These are phyloP conservation scores for Limnothrissa miodon DNA, from an alignment of 2,113 vertebrate species.

Conservation along the genomic window DNA sequence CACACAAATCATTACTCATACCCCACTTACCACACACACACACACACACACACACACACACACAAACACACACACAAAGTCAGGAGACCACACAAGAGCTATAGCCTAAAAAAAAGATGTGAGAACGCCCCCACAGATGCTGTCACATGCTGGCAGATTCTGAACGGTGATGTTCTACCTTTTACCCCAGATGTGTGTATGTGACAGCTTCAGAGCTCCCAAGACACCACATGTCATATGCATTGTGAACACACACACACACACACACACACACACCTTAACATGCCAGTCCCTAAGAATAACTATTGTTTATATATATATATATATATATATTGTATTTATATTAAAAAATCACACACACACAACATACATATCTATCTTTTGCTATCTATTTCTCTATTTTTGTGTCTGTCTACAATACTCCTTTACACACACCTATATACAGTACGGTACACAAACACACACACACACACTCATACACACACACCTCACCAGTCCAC, in stretches of 20 bases:
- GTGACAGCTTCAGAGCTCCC: neutral
- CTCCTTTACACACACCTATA: neutral
- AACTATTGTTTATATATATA: neutral
- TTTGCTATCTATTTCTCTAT: neutral
- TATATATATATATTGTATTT: no score
- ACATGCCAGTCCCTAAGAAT: neutral
- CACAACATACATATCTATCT: neutral
- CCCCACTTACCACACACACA: neutral
- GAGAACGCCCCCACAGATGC: slow-evolving; percentile 43
- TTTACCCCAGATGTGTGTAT: neutral
- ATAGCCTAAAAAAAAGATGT: slow-evolving; percentile 13
- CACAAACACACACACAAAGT: slow-evolving; percentile 25
- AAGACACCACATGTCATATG: neutral
- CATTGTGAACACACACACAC: neutral
- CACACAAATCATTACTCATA: slow-evolving; percentile 14
- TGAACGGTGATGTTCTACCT: slow-evolving; percentile 14
- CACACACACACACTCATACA: neutral
- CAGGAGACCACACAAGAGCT: slow-evolving; percentile 8
- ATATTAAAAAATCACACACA: neutral
- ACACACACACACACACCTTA: slow-evolving; percentile 17
- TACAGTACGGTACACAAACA: no score
- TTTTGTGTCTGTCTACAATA: neutral
- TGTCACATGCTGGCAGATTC: slow-evolving; percentile 36
- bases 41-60: slow-evolving; percentile 27
- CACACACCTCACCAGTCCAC: neutral